A percentile compares a stretch with the other conserved stretches of the same genome.
phyloP scores from a whole-genome alignment of 2,888 invertebrate species.

The Acanthosepion pharaonis region DNA sequence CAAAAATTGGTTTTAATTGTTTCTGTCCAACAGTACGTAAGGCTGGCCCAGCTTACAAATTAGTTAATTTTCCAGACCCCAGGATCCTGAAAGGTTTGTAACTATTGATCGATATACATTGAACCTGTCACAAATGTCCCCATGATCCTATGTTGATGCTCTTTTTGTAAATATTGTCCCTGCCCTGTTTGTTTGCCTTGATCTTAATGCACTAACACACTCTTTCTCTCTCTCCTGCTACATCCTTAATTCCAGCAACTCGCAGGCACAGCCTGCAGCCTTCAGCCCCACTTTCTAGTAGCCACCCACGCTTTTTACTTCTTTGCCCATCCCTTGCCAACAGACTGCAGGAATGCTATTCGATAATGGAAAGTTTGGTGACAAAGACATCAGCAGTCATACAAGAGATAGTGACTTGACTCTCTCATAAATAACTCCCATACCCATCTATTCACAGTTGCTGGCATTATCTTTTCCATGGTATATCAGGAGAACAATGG shows the following conservation, averaged over 20 bases:
- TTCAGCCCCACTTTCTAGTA: background rate
- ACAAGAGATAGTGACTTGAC: background rate
- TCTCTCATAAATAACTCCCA: background rate
- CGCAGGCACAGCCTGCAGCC: background rate
- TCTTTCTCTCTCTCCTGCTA: background rate
- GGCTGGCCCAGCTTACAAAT: no score
- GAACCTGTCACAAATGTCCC: background rate
- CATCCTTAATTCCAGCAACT: background rate
- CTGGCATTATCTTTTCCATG: background rate
- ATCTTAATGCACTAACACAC: background rate
- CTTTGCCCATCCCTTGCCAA: background rate
- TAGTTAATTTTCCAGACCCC: no score
- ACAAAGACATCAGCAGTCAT: background rate
- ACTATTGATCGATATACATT: background rate
- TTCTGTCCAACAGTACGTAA: no score
- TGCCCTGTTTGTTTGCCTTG: background rate
- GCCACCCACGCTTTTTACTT: background rate
- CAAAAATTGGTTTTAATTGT: no score
- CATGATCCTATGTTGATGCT: background rate
- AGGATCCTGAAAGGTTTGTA: no score
- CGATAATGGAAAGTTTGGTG: background rate
- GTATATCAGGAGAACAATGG: conserved; percentile 3
- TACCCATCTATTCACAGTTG: background rate
- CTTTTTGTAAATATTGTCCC: background rate
- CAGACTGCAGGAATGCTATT: background rate